These are phyloP conservation scores for Hydropsyche tenuis DNA, from an alignment of 1,140 invertebrate genomes.

Conservation along the genomic window DNA sequence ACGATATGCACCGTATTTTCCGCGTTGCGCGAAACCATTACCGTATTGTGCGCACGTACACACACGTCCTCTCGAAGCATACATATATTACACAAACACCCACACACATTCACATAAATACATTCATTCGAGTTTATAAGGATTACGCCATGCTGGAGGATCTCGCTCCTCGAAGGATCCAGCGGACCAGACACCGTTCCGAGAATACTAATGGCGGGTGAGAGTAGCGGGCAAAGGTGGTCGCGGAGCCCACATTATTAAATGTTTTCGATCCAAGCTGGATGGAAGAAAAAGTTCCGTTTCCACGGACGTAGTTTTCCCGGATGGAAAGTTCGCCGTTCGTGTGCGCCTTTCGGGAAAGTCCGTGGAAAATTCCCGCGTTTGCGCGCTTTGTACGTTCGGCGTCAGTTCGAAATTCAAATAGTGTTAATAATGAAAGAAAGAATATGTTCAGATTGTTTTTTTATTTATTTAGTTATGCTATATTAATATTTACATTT, in stretches of 20 bases:
- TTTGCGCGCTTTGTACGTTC: not conserved
- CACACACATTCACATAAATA: no score
- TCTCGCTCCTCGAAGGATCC: slow-evolving; percentile 14
- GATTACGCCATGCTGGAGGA: slow-evolving; percentile 24
- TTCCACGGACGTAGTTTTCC: not conserved
- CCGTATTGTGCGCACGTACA: no score
- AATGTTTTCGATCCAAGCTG: slow-evolving; percentile 29
- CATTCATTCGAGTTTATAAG: slow-evolving; percentile 29
- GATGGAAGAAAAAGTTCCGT: slow-evolving; percentile 23
- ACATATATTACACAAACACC: no score
- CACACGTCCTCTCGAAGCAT: no score
- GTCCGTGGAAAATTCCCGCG: not conserved
- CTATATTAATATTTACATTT: no score
- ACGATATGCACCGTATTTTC: no score
- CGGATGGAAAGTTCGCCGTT: not conserved
- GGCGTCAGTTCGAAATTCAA: no score
- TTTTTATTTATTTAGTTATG: no score
- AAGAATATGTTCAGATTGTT: no score
- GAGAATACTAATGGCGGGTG: slow-evolving; percentile 29
- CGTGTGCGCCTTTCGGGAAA: not conserved
- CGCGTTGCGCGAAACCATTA: no score
- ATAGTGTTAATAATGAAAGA: no score
- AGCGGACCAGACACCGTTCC: slow-evolving; percentile 4
- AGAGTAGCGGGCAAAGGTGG: not conserved
- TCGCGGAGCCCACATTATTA: slow-evolving; percentile 26